Base-by-base conservation (phyloP, 2,797 vertebrate genomes). In the Champsocephalus esox region DNA sequence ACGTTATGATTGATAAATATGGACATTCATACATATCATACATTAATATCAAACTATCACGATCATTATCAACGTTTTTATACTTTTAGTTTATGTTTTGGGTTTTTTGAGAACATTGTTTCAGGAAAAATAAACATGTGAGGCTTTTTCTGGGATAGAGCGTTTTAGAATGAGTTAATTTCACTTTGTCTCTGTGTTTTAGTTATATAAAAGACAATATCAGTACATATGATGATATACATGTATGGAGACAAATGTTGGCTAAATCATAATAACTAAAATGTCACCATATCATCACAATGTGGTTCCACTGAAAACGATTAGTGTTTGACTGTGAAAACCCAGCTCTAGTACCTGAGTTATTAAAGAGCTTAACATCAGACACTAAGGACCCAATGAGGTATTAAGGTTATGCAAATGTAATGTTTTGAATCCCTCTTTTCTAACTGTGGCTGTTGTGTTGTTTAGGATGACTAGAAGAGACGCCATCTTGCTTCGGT, bases 391-490 rank as follows among this genome's bases (percentile, higher is more conserved):
- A 3, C 2, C 32, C 21, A 32, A 55, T 46, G 14, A 44, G n/a
- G 2, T 52, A 28, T 24, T 12, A 24, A 54, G 21, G 10, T 3
- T 38, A 56, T 48, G 10, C 17, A 9, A 41, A 51, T 46, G 9
- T 28, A 10, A 41, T 14, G 6, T 6, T 16, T 49, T 0, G 24
- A 14, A 52, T 70, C 17, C 5, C 3, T 59, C 41, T 59, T 17
- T 34, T 9, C 55, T 55, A 11, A 46, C 45, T 50, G 32, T 61
- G 13, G 5, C 17, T 64, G 55, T 41, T 73, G 24, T 75, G 17
- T 84, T 12, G 70, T 87, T 80, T 83, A 92, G 69, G 92, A 98
- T 89, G 97, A 95, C 84, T 95, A 93, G 82, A 79, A 65, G 54
- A 9, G 75, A 46, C 61, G 1, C 68, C 60, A 28, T 62, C 75